These are phyloP conservation scores for Ectemnius continuus DNA, from an alignment of 2,888 invertebrate species.

Conservation along the genomic window DNA sequence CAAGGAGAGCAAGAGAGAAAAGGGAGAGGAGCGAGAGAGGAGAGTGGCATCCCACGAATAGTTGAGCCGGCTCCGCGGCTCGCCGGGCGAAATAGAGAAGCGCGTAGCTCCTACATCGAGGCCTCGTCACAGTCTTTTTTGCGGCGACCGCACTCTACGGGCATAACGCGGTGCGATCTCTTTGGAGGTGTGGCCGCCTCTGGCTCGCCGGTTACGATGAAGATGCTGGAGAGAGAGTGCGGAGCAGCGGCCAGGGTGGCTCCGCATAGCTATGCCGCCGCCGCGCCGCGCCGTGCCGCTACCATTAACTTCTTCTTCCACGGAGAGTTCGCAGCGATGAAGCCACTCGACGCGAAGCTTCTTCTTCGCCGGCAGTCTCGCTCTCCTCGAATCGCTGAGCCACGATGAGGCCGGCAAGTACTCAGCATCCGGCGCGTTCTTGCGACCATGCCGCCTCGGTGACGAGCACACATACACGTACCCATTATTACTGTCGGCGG, in stretches of 20 bases:
- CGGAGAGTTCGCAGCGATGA: neutral
- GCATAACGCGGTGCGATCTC: slow-evolving; percentile 10
- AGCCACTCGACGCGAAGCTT: neutral
- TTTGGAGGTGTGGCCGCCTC: slow-evolving; percentile 48
- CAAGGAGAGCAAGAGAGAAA: neutral
- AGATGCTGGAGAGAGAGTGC: neutral
- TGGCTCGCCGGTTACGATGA: neutral
- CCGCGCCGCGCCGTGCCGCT: neutral
- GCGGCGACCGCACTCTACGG: slow-evolving; percentile 23
- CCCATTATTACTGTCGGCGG: neutral
- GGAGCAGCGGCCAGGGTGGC: neutral
- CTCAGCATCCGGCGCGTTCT: slow-evolving; percentile 39
- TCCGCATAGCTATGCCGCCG: slow-evolving; percentile 10
- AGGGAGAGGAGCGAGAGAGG: neutral
- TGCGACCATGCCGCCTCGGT: slow-evolving; percentile 22
- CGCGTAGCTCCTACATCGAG: neutral
- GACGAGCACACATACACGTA: neutral
- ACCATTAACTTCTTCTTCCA: slow-evolving; percentile 23
- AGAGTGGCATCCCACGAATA: slow-evolving; percentile 1
- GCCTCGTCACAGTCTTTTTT: slow-evolving; percentile 27
- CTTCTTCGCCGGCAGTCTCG: too few relatives aligned
- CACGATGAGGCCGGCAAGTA: slow-evolving; percentile 39
- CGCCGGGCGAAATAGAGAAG: neutral
- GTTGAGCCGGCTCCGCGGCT: neutral
- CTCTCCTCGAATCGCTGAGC: slow-evolving; percentile 40